phyloP scores from a whole-genome alignment of 2,888 invertebrate genomes.

The Chirona hameri region DNA sequence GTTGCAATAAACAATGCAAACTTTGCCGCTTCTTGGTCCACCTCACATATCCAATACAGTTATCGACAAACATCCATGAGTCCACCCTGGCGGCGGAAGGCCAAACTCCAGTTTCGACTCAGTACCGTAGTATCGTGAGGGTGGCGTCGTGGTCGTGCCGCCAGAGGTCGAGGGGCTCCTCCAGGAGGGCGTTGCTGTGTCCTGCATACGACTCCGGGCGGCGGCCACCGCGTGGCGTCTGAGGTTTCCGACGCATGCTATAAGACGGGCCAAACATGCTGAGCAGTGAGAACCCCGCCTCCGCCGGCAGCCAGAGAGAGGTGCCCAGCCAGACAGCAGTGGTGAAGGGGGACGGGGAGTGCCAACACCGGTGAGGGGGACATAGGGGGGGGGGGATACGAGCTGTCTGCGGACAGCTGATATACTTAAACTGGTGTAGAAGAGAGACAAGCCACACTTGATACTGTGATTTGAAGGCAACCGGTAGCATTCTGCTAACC shows the following conservation, averaged over 20 bases:
- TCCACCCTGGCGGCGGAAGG: background rate
- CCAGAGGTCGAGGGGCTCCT: background rate
- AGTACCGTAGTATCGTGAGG: background rate
- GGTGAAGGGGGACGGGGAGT: background rate
- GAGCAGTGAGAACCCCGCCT: background rate
- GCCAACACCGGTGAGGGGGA: no score
- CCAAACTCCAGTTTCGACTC: background rate
- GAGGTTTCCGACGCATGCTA: background rate
- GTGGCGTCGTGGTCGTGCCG: background rate
- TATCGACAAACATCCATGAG: no score
- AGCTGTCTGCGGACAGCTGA: no score
- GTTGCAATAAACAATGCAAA: no score
- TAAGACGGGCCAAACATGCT: background rate
- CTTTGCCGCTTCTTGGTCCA: no score
- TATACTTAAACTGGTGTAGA: no score
- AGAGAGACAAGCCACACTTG: no score
- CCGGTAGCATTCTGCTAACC: no score
- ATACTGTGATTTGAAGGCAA: no score
- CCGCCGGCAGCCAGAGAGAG: background rate
- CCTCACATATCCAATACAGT: no score
- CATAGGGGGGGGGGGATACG: no score
- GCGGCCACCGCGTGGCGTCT: background rate
- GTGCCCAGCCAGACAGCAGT: background rate
- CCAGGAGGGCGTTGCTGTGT: background rate
- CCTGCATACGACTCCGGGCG: conserved; percentile 3